Evolutionary conservation across 2,888 invertebrate species (phyloP), one percentile per base, ranked within the genome.

Genomic region (Drosophila engyochracea): DNA sequence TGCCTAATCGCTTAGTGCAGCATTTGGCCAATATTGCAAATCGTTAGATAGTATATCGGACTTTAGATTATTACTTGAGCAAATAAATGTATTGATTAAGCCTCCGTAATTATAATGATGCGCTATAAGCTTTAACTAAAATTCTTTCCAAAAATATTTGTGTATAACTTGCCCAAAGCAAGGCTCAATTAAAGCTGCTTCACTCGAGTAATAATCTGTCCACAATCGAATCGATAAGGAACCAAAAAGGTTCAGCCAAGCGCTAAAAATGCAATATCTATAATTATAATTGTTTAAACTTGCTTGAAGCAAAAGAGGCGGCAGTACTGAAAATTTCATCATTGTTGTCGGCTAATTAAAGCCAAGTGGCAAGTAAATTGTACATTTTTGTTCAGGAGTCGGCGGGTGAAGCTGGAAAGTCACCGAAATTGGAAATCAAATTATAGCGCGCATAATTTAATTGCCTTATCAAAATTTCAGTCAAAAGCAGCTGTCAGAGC

Each of bases 401-500:
- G 35, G 19, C 10, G 41, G 63, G 31, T 31, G 35, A 44, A 35
- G 19, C 54, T 16, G 28, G 33, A 68, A 79, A 75, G 75, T 75
- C 63, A 61, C 51, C 65, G 75, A 82, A 77, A 82, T 80, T 28
- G 60, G 57, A 82, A 85, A 87, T 87, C 76, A 81, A 87, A 87
- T 87, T 87, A 86, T 63, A 58, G 71, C 68, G 82, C 79, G 74
- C 82, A 82, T 87, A 87, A 87, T 89, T 86, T 84, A 89, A 87
- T 87, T 84, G 81, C 74, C 81, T 82, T 86, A 81, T 84, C 86
- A 84, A 89, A 86, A 85, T 77, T 82, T 77, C 68, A 86, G 81
- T 88, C 74, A 75, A 77, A 79, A 76, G 76, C 74, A 78, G 69
- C 76, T 77, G 81, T 76, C 81, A 70, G 77, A 69, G 70, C 63